Percentiles rank a stretch among this genome's conserved stretches.
Evolutionary conservation across 2,113 vertebrate species (phyloP).

Genomic region (Syrmaticus mikado): DNA sequence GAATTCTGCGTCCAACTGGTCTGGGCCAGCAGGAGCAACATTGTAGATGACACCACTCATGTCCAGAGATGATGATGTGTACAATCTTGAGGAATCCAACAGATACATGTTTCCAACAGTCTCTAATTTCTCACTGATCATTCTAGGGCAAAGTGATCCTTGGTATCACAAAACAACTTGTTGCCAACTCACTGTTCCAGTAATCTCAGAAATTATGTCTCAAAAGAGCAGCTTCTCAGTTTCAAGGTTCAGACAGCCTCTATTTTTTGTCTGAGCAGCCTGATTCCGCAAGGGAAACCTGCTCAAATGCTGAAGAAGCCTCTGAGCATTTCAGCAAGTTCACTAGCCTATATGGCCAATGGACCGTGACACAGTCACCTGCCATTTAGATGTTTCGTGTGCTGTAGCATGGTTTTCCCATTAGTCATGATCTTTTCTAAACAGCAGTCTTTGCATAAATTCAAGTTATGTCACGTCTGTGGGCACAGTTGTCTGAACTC

Average conservation of each 20-base stretch:
- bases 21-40: background rate
- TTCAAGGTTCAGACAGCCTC: background rate
- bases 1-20: background rate
- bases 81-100: background rate
- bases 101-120: background rate
- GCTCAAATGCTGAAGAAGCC: background rate
- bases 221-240: background rate
- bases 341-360: background rate
- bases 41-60: background rate
- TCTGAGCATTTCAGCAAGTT: background rate
- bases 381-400: background rate
- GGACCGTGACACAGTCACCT: background rate
- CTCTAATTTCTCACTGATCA: background rate
- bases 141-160: background rate
- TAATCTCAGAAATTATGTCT: background rate
- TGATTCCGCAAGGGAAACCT: background rate
- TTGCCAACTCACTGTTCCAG: background rate
- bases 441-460: background rate
- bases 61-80: background rate
- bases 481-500: background rate
- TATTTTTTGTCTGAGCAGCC: background rate
- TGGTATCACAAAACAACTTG: background rate
- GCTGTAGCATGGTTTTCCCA: background rate
- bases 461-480: background rate
- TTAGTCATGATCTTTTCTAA: background rate